phyloP scores from a whole-genome alignment of 2,888 invertebrate genomes.

The Drosophila diplacantha region DNA sequence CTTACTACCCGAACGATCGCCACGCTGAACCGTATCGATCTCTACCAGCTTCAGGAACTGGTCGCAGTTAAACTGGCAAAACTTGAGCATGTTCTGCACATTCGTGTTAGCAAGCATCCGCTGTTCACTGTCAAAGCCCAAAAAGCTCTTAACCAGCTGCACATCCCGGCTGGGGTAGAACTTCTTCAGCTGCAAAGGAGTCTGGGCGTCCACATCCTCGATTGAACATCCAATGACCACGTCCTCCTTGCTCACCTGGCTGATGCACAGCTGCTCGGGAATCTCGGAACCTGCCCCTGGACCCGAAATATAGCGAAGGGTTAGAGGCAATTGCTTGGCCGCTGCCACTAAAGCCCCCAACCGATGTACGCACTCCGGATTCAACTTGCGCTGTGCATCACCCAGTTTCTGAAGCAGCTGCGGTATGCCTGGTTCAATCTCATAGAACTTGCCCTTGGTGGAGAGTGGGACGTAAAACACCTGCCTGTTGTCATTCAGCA shows the following conservation, averaged over 20 bases:
- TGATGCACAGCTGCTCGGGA: conserved; percentile 76
- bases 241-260: conserved; percentile 74
- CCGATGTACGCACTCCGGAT: conserved; percentile 77
- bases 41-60: conserved; percentile 76
- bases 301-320: conserved; percentile 76
- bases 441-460: conserved; percentile 86
- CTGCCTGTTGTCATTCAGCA: conserved; percentile 85
- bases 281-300: conserved; percentile 70
- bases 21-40: conserved; percentile 74
- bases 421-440: conserved; percentile 81
- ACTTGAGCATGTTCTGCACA: conserved; percentile 77
- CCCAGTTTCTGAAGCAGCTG: conserved; percentile 76
- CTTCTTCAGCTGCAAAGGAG: conserved; percentile 78
- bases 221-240: conserved; percentile 79
- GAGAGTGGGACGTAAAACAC: conserved; percentile 86
- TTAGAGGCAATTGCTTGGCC: conserved; percentile 73
- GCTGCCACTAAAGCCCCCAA: conserved; percentile 73
- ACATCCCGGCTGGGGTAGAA: conserved; percentile 78
- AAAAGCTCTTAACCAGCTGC: conserved; percentile 73
- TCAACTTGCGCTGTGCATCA: conserved; percentile 71
- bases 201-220: conserved; percentile 75
- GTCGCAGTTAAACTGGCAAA: conserved; percentile 78
- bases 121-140: conserved; percentile 77
- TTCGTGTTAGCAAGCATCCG: conserved; percentile 77
- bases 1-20: conserved; percentile 79